These are phyloP conservation scores for Ectemnius continuus DNA, from an alignment of 2,888 invertebrate species.

Conservation along the genomic window DNA sequence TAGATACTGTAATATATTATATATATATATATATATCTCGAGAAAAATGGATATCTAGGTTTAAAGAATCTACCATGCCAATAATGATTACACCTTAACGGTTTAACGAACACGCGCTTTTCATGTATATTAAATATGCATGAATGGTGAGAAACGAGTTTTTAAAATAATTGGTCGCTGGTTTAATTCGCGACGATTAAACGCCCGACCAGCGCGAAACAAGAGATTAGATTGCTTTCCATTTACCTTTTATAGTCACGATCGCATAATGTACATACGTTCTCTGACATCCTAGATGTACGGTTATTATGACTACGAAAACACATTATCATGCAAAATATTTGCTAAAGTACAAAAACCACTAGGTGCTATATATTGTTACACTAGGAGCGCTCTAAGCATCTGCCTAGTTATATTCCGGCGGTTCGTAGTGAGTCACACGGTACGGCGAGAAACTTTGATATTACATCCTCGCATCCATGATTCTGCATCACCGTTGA, in stretches of 20 bases:
- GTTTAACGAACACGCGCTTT: constrained; percentile 58
- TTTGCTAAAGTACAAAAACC: constrained; percentile 76
- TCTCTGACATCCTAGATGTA: constrained; percentile 67
- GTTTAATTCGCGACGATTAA: constrained; percentile 53
- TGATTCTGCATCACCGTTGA: no score
- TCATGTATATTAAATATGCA: constrained; percentile 68
- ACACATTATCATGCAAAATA: constrained; percentile 75
- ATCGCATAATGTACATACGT: constrained; percentile 75
- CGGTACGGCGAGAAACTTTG: background rate
- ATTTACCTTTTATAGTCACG: constrained; percentile 69
- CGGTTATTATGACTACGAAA: constrained; percentile 60
- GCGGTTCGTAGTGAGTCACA: constrained; percentile 60
- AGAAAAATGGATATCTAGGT: constrained; percentile 48
- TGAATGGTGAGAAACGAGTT: constrained; percentile 50
- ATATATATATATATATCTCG: no score
- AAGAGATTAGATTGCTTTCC: constrained; percentile 66
- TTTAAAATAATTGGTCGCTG: constrained; percentile 44
- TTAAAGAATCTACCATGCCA: constrained; percentile 64
- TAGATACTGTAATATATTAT: constrained; percentile 73
- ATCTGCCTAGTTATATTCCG: constrained; percentile 65
- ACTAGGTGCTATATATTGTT: constrained; percentile 77
- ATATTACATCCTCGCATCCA: no score
- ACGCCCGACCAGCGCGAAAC: constrained; percentile 34
- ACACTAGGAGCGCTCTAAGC: constrained; percentile 71
- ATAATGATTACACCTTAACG: constrained; percentile 63